Base-by-base conservation (phyloP, 2,797 vertebrate species). In the Muscicapa striata region DNA sequence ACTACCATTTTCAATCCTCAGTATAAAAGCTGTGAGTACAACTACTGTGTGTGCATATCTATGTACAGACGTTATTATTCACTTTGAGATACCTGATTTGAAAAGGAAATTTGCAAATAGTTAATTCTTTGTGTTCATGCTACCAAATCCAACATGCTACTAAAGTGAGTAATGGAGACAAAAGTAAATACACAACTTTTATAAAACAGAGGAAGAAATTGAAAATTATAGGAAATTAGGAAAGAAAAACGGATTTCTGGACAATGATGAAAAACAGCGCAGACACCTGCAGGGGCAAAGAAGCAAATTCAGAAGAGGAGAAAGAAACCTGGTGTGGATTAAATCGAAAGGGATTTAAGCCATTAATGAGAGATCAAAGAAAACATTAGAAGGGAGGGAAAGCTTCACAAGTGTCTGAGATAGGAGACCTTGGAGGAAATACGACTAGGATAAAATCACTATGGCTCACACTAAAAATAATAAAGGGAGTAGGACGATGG, bases 331-430 rank as follows among this genome's bases (percentile, higher is more conserved):
- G 2, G 75, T 66, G 46, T 22, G 87, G 94, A 96, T 96, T 96
- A 97, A 97, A 95, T 11, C 84, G 89, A 80, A 94, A 92, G 80
- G 45, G 95, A 93, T 96, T 94, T 96, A 96, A 97, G 96, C 94
- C 96, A 98, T 97, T 98, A 97, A 97, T 57, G 75, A 96, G 84
- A 97, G 97, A 98, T 98, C 97, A 98, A 98, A 98, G 97, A 84
- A 80, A 97, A 96, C 93, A 95, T 75, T 75, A 93, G 79, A 96
- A 94, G 95, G 97, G 97, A 98, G 97, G 95, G 95, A 95, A 93
- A 93, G 95, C 91, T 93, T 95, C 97, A 97, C 96, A 96, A 95
- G 93, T 95, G 93, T 95, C 96, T 49, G 86, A 97, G 97, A 97
- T 91, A 97, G 96, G 66, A 98, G 97, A 96, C 97, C 97, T 98